phyloP scores from a whole-genome alignment of 2,797 vertebrate genomes.

The Tamandua tetradactyla region DNA sequence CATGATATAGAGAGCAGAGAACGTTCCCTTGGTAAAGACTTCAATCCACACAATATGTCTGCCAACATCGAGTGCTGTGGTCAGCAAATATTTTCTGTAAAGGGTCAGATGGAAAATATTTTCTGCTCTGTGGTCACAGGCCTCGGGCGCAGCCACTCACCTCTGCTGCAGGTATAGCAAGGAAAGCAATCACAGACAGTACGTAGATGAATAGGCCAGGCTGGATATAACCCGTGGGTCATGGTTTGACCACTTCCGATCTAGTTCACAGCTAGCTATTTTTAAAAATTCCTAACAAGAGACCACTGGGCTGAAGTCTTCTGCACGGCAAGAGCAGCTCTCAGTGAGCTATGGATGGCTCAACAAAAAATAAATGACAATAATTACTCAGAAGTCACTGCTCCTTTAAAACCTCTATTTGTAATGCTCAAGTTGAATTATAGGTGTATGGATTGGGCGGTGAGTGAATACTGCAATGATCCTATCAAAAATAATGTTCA shows the following conservation, averaged over 20 bases:
- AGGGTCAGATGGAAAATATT: background rate
- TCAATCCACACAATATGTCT: background rate
- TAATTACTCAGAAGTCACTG: conserved; percentile 50
- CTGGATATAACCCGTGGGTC: background rate
- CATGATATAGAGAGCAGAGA: background rate
- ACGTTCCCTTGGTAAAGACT: background rate
- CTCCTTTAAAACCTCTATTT: conserved; percentile 52
- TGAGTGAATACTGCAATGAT: conserved; percentile 26
- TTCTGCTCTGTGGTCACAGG: background rate
- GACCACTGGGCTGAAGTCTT: background rate
- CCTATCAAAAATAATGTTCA: conserved; percentile 53
- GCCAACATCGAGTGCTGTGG: background rate
- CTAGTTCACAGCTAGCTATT: background rate
- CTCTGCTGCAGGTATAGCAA: background rate
- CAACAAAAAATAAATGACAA: conserved; percentile 12
- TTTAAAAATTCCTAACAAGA: conserved; percentile 16
- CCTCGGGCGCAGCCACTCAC: background rate
- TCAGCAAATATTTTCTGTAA: background rate
- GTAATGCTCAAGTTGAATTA: conserved; percentile 50
- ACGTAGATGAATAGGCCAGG: background rate
- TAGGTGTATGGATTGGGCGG: conserved; percentile 12
- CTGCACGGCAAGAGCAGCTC: background rate
- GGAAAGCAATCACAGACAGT: background rate
- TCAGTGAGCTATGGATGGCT: background rate
- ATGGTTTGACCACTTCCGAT: background rate